Conservation (phyloP, 2,888 invertebrate genomes). For the Dione juno region DNA sequence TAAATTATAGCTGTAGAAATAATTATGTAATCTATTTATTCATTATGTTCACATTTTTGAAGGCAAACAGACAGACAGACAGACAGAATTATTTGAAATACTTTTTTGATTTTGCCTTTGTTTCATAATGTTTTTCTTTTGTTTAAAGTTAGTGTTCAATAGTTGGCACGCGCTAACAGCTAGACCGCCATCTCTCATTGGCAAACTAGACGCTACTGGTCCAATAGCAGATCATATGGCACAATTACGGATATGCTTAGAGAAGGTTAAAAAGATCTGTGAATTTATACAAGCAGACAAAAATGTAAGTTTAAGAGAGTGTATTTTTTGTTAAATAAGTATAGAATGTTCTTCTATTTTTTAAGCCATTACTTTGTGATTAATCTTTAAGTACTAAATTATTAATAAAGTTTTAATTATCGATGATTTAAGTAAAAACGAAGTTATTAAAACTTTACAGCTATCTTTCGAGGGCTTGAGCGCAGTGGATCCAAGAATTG, state of each 20-base stretch:
- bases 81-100: no score
- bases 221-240: conserved; percentile 70
- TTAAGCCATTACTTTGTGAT: no score
- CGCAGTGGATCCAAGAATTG: conserved; percentile 71
- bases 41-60: background rate
- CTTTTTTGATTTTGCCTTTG: background rate
- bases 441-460: conserved; percentile 51
- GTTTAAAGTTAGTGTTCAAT: conserved; percentile 57
- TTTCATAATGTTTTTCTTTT: background rate
- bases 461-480: conserved; percentile 67
- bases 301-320: conserved; percentile 52
- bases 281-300: conserved; percentile 55
- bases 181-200: conserved; percentile 75
- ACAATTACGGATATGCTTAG: conserved; percentile 69
- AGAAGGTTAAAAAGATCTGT: conserved; percentile 66
- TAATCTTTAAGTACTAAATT: no score
- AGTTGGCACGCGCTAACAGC: conserved; percentile 67
- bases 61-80: no score
- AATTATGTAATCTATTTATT: background rate
- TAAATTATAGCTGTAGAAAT: background rate
- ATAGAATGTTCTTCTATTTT: background rate
- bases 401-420: no score
- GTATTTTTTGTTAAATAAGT: background rate
- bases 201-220: conserved; percentile 65
- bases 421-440: background rate